A percentile compares a stretch with the other conserved stretches of the same genome.
These are phyloP conservation scores for Geothlypis trichas DNA, from an alignment of 2,113 vertebrate genomes.

Conservation along the genomic window DNA sequence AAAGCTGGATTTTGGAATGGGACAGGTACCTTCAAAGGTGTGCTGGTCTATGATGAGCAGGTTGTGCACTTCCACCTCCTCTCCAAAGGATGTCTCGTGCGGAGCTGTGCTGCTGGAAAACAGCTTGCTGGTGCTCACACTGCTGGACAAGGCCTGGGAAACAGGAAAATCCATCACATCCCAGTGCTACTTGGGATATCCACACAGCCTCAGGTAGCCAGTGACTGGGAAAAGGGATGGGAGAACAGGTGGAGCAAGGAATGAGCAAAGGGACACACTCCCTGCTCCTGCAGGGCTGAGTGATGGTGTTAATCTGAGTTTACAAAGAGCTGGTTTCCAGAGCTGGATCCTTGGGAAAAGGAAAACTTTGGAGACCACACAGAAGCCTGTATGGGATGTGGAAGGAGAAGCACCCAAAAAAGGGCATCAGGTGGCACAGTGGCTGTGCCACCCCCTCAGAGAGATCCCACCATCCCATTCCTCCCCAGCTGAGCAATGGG, in stretches of 20 bases:
- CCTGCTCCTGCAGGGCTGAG: not conserved
- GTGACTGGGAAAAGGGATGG: not conserved
- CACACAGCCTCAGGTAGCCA: accelerated
- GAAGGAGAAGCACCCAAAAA: not conserved
- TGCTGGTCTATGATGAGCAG: conserved; percentile 98
- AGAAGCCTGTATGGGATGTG: accelerated
- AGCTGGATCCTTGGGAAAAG: not conserved
- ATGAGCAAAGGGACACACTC: not conserved
- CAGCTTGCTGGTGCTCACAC: conserved; percentile 96
- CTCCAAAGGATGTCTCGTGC: conserved; percentile 94
- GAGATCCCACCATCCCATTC: not conserved
- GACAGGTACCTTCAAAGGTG: conserved; percentile 90
- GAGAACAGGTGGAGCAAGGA: not conserved
- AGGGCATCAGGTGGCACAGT: not conserved
- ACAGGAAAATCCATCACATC: not conserved
- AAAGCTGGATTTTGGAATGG: not conserved
- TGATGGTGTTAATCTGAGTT: not conserved
- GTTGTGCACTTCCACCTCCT: conserved; percentile 98
- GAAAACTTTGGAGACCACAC: not conserved
- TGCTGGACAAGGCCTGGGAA: conserved; percentile 91
- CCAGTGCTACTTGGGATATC: accelerated
- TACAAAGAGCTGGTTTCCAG: not conserved
- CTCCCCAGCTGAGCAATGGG: not conserved
- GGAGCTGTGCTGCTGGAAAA: conserved; percentile 98
- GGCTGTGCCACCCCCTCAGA: accelerated